Evolutionary conservation across 2,888 invertebrate species (phyloP), one percentile per base, ranked within the genome.

Genomic region (Auanema sp.): DNA sequence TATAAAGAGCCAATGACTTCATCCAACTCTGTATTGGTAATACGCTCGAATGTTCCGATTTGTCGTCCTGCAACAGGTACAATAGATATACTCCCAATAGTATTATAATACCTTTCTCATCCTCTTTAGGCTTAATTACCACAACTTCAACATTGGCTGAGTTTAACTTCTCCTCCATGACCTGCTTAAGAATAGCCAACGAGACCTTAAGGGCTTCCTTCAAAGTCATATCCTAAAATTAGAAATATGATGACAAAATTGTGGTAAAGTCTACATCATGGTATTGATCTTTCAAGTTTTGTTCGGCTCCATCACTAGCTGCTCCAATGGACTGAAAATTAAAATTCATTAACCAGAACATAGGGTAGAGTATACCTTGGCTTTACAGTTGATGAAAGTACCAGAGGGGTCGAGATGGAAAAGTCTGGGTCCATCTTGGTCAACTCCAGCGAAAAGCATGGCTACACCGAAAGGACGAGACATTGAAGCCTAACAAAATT

Each of bases 401-500:
- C 82, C 82, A 33, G 79, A 80, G 41, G 82, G 98, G 85, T 99
- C 98, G 92, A 99, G 93, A 85, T 98, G 97, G 88, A 90, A 88
- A 25, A 83, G 84, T 52, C 71, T 72, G 59, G 97, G 93, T 1
- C 95, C 93, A 81, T 92, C 92, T 60, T 86, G 85, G 84, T 98
- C 97, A 80, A 92, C 85, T 40, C 89, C 89, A 76, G 96, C 98
- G 87, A 98, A 96, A 79, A 99, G 88, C 84, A 99, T 91, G 21
- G 98, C 98, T 18, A 99, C 98, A 68, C 98, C 98, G 87, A 98
- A 99, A 3, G 98, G 98, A 67, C 98, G 89, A 60, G 95, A 95
- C 88, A 88, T 88, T 14, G 87, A 87, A 64, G 86, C 86, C 71
- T 71, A 21, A 18, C 65, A n/a, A 21, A 51, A 56, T 21, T 12